Evolutionary conservation across 2,888 invertebrate species (phyloP).

Genomic region (Acleris laterana): DNA sequence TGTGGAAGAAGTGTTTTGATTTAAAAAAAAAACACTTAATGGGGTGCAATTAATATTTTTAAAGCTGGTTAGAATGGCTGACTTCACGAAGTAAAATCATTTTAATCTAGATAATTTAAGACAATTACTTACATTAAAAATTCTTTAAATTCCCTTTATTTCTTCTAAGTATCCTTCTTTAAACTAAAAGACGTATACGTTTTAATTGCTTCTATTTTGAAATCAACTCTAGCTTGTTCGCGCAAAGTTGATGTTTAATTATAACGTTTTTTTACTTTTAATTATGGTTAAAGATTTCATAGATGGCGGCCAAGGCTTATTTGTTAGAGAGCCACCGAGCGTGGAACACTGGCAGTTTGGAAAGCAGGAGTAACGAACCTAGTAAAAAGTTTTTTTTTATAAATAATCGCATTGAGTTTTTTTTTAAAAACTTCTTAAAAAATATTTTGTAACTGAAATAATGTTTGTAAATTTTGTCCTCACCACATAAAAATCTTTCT

Average conservation of each 20-base stretch:
- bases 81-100: constrained; percentile 3
- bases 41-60: neutral
- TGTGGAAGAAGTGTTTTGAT: too few relatives aligned
- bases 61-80: neutral
- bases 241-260: neutral
- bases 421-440: neutral
- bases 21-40: too few relatives aligned
- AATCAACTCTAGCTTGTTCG: neutral
- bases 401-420: neutral
- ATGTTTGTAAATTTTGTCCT: too few relatives aligned
- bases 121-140: constrained; percentile 24
- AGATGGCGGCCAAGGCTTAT: constrained; percentile 63
- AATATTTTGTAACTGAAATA: too few relatives aligned
- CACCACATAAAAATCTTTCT: too few relatives aligned
- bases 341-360: constrained; percentile 52
- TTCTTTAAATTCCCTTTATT: constrained; percentile 24
- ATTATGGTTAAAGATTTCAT: constrained; percentile 64
- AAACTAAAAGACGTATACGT: neutral
- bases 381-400: constrained; percentile 15
- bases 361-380: constrained; percentile 50
- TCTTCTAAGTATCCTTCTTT: constrained; percentile 17
- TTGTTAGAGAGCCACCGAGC: constrained; percentile 65
- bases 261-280: constrained; percentile 48
- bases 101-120: constrained; percentile 13
- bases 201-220: neutral